Evolutionary conservation across 2,888 invertebrate genomes (phyloP).

Genomic region (Acleris emargana): DNA sequence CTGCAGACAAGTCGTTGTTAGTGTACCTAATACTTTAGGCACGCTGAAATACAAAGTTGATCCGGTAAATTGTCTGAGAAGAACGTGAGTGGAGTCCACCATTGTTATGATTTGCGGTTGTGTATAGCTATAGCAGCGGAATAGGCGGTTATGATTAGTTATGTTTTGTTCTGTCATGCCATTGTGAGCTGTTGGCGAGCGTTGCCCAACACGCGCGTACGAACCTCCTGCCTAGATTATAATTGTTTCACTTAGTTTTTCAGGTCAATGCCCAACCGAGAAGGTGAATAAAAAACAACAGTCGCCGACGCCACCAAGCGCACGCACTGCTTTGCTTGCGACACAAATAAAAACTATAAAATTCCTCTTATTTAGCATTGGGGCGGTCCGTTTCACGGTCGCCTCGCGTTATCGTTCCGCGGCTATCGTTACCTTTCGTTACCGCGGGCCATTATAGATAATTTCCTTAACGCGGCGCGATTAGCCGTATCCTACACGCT

Average conservation of each 20-base stretch:
- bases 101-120: conserved; percentile 24
- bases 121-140: conserved; percentile 5
- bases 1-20: background rate
- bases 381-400: conserved; percentile 33
- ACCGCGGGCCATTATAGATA: conserved; percentile 22
- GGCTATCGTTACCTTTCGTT: conserved; percentile 28
- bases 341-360: conserved; percentile 32
- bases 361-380: conserved; percentile 34
- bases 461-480: conserved; percentile 37
- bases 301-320: conserved; percentile 30
- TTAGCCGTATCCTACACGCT: conserved; percentile 40
- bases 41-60: conserved; percentile 28
- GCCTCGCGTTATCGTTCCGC: conserved; percentile 27
- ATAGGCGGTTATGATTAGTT: conserved; percentile 33
- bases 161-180: conserved; percentile 35
- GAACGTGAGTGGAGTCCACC: conserved; percentile 14
- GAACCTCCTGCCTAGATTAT: conserved; percentile 38
- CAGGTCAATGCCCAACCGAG: conserved; percentile 65
- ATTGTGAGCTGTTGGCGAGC: conserved; percentile 25
- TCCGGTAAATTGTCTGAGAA: conserved; percentile 29
- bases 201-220: conserved; percentile 28
- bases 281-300: conserved; percentile 45
- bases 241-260: conserved; percentile 63
- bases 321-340: conserved; percentile 30
- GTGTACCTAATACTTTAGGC: conserved; percentile 6